A percentile compares a stretch with the other conserved stretches of the same genome.
phyloP scores from a whole-genome alignment of 1,140 invertebrate genomes.

The Rhopalosiphum padi region DNA sequence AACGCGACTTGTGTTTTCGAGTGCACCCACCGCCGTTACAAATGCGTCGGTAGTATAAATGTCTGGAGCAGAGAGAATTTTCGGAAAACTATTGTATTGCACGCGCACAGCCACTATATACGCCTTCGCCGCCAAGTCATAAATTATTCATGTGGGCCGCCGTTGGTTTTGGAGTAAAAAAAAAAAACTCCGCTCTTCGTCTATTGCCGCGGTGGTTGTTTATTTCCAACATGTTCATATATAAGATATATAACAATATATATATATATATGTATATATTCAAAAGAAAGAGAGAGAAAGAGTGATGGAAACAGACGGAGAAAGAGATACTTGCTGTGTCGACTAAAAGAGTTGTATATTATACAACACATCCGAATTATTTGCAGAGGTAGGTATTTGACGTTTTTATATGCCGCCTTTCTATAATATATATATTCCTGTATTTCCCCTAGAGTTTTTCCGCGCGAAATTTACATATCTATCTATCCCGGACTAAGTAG shows the following conservation, averaged over 20 bases:
- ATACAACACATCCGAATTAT: neutral
- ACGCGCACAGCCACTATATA: neutral
- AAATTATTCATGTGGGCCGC: constrained; percentile 49
- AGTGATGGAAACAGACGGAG: neutral
- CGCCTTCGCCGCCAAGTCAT: constrained; percentile 15
- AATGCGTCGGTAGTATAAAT: constrained; percentile 16
- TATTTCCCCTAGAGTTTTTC: neutral
- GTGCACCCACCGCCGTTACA: neutral
- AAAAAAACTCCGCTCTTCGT: neutral
- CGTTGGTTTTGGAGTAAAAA: constrained; percentile 31
- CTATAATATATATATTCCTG: neutral
- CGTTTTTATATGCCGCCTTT: neutral
- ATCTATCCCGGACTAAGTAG: neutral
- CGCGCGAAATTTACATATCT: neutral
- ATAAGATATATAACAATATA: neutral
- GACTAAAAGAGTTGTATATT: constrained; percentile 31
- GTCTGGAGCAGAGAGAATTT: constrained; percentile 30
- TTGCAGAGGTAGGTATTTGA: constrained; percentile 23
- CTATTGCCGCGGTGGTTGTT: constrained; percentile 14
- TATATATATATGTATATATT: neutral
- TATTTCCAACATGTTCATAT: constrained; percentile 46
- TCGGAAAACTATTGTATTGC: constrained; percentile 42
- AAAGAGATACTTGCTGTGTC: neutral
- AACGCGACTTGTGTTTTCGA: constrained; percentile 45
- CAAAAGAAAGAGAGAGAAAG: neutral